Evolutionary conservation across 2,797 vertebrate species (phyloP).

Genomic region (Tauraco hartlaubi): DNA sequence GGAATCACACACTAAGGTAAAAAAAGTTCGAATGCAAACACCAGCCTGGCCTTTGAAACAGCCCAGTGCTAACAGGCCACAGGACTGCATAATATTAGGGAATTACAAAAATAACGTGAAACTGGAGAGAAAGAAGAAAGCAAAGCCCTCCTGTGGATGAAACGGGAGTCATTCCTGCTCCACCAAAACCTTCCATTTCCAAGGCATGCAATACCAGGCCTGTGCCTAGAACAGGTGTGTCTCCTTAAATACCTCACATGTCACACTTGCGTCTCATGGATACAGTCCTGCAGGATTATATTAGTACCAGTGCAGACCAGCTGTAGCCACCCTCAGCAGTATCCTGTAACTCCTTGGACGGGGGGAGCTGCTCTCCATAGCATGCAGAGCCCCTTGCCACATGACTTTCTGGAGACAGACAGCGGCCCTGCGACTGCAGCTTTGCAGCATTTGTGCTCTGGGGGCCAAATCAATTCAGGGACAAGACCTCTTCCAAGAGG

Average conservation of each 20-base stretch:
- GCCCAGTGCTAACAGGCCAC: background rate
- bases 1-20: background rate
- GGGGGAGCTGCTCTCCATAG: slow-evolving; percentile 32
- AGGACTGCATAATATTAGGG: background rate
- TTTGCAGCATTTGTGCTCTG: background rate
- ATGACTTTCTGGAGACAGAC: slow-evolving; percentile 11
- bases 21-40: background rate
- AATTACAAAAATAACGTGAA: background rate
- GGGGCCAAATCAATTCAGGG: background rate
- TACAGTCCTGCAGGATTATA: slow-evolving; percentile 56
- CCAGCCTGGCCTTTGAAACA: background rate
- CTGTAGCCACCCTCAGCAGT: slow-evolving; percentile 45
- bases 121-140: background rate
- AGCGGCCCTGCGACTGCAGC: background rate
- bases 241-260: slow-evolving; percentile 70
- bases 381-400: slow-evolving; percentile 17
- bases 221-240: slow-evolving; percentile 72
- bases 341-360: slow-evolving; percentile 54
- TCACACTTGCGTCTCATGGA: slow-evolving; percentile 66
- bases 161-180: background rate
- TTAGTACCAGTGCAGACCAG: slow-evolving; percentile 60
- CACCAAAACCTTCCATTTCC: slow-evolving; percentile 7
- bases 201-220: slow-evolving; percentile 7
- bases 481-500: background rate
- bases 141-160: background rate